Base-by-base conservation (phyloP, 2,113 vertebrate genomes). In the Puntigrus tetrazona region DNA sequence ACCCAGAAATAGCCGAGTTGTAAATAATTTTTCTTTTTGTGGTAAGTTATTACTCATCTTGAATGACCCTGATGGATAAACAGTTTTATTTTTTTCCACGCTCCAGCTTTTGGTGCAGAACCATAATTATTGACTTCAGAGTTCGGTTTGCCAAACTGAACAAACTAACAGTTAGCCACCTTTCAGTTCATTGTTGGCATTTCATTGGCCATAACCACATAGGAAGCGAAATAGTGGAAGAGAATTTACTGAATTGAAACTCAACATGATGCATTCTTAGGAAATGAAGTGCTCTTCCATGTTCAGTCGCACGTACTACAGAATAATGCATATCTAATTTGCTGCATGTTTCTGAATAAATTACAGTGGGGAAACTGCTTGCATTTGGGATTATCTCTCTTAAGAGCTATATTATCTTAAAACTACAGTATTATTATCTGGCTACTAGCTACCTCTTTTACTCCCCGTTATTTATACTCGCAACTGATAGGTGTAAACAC, bases 141-240 rank as follows among this genome's bases (percentile, higher is more conserved):
- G 65, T 36, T 69, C 1, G 0, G 18, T 10, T 69, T 69, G 65
- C n/a, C 20, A 70, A n/a, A 70, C 22, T n/a, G 1, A 20, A 38
- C 20, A 69, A 36, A 38, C 65, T 22, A 72, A 72, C 11, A 43
- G 14, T 8, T 73, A 20, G 34, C 20, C n/a, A 25, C 5, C 38
- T 73, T 73, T 73, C 38, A 45, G 69, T 45, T 73, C 22, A 73
- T 73, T 41, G 69, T 13, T 73, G 38, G 69, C 43, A 73, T 73
- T 16, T 45, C 10, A 73, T 45, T 27, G 13, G 38, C n/a, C n/a
- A 43, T n/a, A 27, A 45, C n/a, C 38, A 43, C 38, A 43, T 11
- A 73, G 5, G n/a, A 73, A 73, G 69, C 8, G 25, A 14, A 73
- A 73, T 16, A n/a, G 5, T 3, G 36, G 0, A 67, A 20, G 34